phyloP scores from a whole-genome alignment of 2,113 vertebrate genomes.

The Pteruthius melanotis region DNA sequence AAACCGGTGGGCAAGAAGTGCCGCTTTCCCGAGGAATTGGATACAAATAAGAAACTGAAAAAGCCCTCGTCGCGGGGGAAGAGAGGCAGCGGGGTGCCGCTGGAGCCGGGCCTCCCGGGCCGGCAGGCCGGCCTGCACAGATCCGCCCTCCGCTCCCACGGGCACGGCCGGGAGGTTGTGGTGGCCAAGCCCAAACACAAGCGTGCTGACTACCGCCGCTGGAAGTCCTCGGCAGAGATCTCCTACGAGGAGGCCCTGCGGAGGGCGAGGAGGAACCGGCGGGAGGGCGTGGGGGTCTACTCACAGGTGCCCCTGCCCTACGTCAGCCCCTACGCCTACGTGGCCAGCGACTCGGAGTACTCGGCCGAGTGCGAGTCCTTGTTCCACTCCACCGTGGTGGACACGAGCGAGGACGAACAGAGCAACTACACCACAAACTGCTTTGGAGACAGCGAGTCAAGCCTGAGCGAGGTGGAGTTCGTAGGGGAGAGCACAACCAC shows the following conservation, averaged over 20 bases:
- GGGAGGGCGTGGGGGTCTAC: slow-evolving; percentile 69
- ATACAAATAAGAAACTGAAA: slow-evolving; percentile 75
- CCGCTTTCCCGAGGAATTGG: slow-evolving; percentile 75
- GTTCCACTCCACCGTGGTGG: slow-evolving; percentile 91
- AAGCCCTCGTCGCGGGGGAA: slow-evolving; percentile 71
- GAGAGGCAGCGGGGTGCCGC: slow-evolving; percentile 56
- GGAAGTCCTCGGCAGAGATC: slow-evolving; percentile 76
- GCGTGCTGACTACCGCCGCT: slow-evolving; percentile 78
- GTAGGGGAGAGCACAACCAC: slow-evolving; percentile 81
- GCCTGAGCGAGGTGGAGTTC: slow-evolving; percentile 83
- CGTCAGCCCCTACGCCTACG: slow-evolving; percentile 76
- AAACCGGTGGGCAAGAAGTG: slow-evolving; percentile 70
- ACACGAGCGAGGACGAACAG: slow-evolving; percentile 89
- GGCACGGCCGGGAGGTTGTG: slow-evolving; percentile 76
- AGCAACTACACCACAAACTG: slow-evolving; percentile 92
- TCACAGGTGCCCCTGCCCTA: slow-evolving; percentile 68
- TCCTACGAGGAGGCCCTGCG: slow-evolving; percentile 81
- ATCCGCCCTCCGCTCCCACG: slow-evolving; percentile 35
- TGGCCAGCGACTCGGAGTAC: slow-evolving; percentile 91
- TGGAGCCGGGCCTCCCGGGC: slow-evolving; percentile 63
- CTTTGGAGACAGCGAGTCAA: slow-evolving; percentile 94
- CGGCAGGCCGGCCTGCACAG: slow-evolving; percentile 60
- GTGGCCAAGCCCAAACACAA: slow-evolving; percentile 89
- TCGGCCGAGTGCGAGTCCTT: slow-evolving; percentile 92
- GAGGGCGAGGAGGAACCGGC: slow-evolving; percentile 72